Conservation (phyloP, 2,113 vertebrate species). For the Corythoichthys intestinalis region DNA sequence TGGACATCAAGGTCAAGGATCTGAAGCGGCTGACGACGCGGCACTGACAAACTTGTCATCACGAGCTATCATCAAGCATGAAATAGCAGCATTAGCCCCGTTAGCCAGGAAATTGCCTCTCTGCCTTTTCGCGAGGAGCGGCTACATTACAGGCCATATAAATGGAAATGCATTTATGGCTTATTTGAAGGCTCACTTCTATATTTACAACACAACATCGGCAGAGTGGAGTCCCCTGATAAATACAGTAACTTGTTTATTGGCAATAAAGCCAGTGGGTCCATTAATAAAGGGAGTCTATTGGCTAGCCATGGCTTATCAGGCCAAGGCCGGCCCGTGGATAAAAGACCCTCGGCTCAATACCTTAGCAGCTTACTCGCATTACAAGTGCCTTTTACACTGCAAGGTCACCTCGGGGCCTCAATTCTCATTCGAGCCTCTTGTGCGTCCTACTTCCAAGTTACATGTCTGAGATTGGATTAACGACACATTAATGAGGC, state of each 20-base stretch:
- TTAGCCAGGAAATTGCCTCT: conserved; percentile 66
- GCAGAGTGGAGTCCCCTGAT: conserved; percentile 2
- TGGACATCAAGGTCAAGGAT: conserved; percentile 51
- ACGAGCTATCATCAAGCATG: conserved; percentile 61
- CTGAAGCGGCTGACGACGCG: conserved; percentile 38
- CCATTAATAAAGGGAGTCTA: conserved; percentile 50
- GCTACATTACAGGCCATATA: conserved; percentile 52
- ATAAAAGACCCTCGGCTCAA: conserved; percentile 54
- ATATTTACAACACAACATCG: conserved; percentile 23
- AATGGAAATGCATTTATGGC: conserved; percentile 59
- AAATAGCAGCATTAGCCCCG: conserved; percentile 61
- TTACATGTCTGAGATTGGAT: not conserved
- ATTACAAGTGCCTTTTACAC: conserved; percentile 55
- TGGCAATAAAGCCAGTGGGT: conserved; percentile 30
- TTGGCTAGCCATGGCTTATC: conserved; percentile 52
- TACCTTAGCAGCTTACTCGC: conserved; percentile 54
- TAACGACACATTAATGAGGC: not conserved
- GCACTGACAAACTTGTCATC: conserved; percentile 65
- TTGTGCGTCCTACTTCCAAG: conserved; percentile 34
- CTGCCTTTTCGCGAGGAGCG: conserved; percentile 51
- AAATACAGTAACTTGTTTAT: conserved; percentile 33
- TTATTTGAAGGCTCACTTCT: conserved; percentile 45
- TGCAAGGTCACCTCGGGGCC: conserved; percentile 60
- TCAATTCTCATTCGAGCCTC: conserved; percentile 40
- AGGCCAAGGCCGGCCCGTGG: conserved; percentile 28